phyloP scores from a whole-genome alignment of 2,888 invertebrate genomes.

The Lordiphosa andalusiaca region DNA sequence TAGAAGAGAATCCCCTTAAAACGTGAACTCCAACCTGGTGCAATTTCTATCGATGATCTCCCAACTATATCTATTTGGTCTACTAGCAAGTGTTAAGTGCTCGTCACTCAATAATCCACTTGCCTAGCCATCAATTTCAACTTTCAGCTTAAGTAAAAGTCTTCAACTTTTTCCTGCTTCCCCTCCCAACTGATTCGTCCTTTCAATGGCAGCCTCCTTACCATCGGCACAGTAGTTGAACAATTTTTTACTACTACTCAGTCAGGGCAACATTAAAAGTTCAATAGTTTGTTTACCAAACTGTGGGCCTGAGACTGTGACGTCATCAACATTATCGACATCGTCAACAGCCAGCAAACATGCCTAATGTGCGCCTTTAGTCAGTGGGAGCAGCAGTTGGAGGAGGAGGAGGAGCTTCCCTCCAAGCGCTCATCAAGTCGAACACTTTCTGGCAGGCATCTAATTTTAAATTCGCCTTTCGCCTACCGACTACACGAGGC shows the following conservation, averaged over 20 bases:
- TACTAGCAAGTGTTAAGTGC: slow-evolving; percentile 9
- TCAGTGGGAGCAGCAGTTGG: slow-evolving; percentile 4
- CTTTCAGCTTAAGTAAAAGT: slow-evolving; percentile 15
- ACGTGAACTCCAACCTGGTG: not conserved
- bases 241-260: slow-evolving; percentile 29
- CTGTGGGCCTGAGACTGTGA: slow-evolving; percentile 28
- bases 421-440: slow-evolving; percentile 41
- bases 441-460: slow-evolving; percentile 32
- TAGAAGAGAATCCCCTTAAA: too few relatives aligned
- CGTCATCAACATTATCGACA: slow-evolving; percentile 41
- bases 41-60: slow-evolving; percentile 6
- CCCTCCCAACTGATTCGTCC: slow-evolving; percentile 10
- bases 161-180: slow-evolving; percentile 19
- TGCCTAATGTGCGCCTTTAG: slow-evolving; percentile 51
- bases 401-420: slow-evolving; percentile 13
- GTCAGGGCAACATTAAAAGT: slow-evolving; percentile 46
- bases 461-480: slow-evolving; percentile 50
- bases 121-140: slow-evolving; percentile 26
- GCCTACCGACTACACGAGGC: slow-evolving; percentile 17
- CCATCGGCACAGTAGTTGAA: slow-evolving; percentile 8
- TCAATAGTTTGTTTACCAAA: slow-evolving; percentile 59
- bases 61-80: slow-evolving; percentile 2
- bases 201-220: not conserved
- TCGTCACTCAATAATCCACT: slow-evolving; percentile 19
- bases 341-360: slow-evolving; percentile 32